Evolutionary conservation across 2,113 vertebrate genomes (phyloP), one percentile per base, ranked within the genome.

Genomic region (Scalopus aquaticus): DNA sequence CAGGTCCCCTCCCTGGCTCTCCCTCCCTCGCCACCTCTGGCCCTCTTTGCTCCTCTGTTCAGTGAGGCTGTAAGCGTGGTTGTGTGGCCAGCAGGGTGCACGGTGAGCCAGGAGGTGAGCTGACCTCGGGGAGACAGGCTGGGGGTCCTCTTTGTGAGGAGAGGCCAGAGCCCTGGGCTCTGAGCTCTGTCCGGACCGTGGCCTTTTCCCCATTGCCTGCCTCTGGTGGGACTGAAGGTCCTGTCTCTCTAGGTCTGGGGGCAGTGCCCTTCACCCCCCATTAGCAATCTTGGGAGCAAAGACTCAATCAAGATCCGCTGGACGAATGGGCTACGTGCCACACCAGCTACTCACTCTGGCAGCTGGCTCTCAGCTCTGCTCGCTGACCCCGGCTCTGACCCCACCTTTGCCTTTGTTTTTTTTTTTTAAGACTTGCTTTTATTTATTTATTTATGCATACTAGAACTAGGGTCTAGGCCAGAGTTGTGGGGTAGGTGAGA

Each of bases 301-400:
- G 42, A 74, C 20, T 82, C 22, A 4, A 51, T 91, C 2, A 9
- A 39, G 26, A 79, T 78, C 83, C 58, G 6, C 62, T 7, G 39
- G 62, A 20, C 49, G 11, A 9, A 3, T 0, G 0, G 51, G 30
- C 51, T 79, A 39, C 3, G 1, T 6, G 22, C 56, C 11, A 3
- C 54, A 13, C n/a, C 58, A 67, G 30, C 32, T 49, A 5, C 37
- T 2, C 24, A 0, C 35, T 37, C 42, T 65, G 67, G 42, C 10
- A 46, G 65, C 39, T 84, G 84, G 49, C 62, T 58, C 12, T 85
- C 9, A 3, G 83, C 70, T 51, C 42, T 19, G n/a, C 83, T 7
- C 24, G 62, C 78, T 44, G 35, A 12, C 72, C 46, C 72, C 37
- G 22, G 35, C 62, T 77, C 13, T 28, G 28, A 11, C 83, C 64